Percentiles rank a stretch among this genome's conserved stretches.
Evolutionary conservation across 2,113 vertebrate species (phyloP).

Genomic region (Plecotus auritus): DNA sequence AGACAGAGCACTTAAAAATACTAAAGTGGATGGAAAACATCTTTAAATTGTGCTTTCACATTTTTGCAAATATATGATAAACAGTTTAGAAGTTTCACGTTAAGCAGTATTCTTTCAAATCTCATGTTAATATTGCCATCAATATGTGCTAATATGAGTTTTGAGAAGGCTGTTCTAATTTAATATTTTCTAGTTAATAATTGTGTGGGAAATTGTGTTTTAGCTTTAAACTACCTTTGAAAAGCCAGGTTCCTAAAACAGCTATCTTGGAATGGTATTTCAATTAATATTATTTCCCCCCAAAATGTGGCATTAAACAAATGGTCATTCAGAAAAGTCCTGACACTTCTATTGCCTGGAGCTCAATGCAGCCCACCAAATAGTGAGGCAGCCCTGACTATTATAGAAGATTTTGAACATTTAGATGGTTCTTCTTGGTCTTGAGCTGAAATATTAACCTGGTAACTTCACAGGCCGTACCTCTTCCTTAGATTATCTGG

Average conservation of each 20-base stretch:
- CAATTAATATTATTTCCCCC: slow-evolving; percentile 7
- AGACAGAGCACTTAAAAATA: slow-evolving; percentile 27
- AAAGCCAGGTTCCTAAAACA: not conserved
- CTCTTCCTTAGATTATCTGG: not conserved
- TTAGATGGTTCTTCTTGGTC: not conserved
- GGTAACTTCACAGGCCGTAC: not conserved
- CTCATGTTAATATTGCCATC: not conserved
- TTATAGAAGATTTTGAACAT: not conserved
- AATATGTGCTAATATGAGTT: not conserved
- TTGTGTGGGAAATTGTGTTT: not conserved
- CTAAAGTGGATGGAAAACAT: not conserved
- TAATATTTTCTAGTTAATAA: not conserved
- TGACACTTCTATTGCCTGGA: not conserved
- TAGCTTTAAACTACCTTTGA: not conserved
- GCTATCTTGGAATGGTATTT: not conserved
- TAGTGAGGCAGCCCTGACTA: not conserved
- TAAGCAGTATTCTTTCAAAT: not conserved
- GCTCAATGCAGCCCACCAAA: not conserved
- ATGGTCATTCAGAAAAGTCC: not conserved
- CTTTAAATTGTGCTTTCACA: not conserved
- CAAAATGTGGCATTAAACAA: not conserved
- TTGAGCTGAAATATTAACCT: not conserved
- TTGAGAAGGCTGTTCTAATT: not conserved
- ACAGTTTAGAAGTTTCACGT: not conserved
- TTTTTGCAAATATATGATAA: not conserved